Evolutionary conservation across 2,797 vertebrate genomes (phyloP).

Genomic region (Pangasius larnaudii): DNA sequence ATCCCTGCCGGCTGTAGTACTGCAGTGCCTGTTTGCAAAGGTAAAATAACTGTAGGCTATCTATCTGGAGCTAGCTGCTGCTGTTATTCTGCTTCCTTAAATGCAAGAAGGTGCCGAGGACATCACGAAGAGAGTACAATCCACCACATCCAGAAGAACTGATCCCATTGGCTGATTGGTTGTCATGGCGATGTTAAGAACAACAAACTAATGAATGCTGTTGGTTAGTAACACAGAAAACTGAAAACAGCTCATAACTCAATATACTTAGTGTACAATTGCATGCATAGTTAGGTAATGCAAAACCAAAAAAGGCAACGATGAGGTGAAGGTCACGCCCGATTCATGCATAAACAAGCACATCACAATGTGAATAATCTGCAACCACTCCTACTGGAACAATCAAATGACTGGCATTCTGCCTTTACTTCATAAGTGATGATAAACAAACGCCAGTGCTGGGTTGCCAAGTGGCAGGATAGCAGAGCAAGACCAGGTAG

Average conservation of each 20-base stretch:
- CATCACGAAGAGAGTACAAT: slow-evolving; percentile 74
- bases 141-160: slow-evolving; percentile 70
- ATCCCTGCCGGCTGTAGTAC: background rate
- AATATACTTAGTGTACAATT: background rate
- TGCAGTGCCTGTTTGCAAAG: slow-evolving; percentile 41
- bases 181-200: slow-evolving; percentile 73
- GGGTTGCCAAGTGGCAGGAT: slow-evolving; percentile 21
- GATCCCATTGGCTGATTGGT: slow-evolving; percentile 80
- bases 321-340: background rate
- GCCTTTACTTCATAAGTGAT: background rate
- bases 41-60: background rate
- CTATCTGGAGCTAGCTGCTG: background rate
- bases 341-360: slow-evolving; percentile 41
- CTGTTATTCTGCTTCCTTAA: background rate
- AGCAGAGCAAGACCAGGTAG: background rate
- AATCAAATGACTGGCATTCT: background rate
- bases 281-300: slow-evolving; percentile 50
- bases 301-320: slow-evolving; percentile 12
- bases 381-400: background rate
- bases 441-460: slow-evolving; percentile 11
- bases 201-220: slow-evolving; percentile 54
- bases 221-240: slow-evolving; percentile 65
- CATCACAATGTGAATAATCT: background rate
- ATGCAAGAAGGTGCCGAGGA: slow-evolving; percentile 6
- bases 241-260: slow-evolving; percentile 13